Evolutionary conservation across 2,888 invertebrate genomes (phyloP).

Genomic region (Caenorhabditis sp.): DNA sequence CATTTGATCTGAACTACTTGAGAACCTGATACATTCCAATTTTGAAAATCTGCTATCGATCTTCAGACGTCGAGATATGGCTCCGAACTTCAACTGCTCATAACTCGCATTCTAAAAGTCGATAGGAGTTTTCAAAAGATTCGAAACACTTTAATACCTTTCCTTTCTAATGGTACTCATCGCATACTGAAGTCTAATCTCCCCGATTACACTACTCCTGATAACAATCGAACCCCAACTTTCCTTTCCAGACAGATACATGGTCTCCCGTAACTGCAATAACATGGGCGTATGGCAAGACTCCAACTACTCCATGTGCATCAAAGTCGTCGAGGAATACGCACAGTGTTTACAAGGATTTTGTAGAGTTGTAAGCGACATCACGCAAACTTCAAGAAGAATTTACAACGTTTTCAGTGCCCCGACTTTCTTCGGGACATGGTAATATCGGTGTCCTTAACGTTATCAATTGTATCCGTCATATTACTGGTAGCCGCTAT

Average conservation of each 20-base stretch:
- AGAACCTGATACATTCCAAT: no score
- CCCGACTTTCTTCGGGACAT: conserved; percentile 80
- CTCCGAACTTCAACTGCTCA: no score
- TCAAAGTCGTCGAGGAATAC: conserved; percentile 76
- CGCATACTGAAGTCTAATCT: no score
- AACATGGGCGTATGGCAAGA: conserved; percentile 77
- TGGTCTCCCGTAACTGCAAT: conserved; percentile 76
- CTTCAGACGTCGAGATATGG: no score
- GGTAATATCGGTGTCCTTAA: conserved; percentile 80
- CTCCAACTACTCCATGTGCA: conserved; percentile 79
- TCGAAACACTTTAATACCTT: no score
- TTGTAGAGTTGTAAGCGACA: conserved; percentile 76
- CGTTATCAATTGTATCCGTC: conserved; percentile 81
- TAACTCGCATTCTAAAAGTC: no score
- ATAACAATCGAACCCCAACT: no score
- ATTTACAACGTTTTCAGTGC: conserved; percentile 73
- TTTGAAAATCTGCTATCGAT: no score
- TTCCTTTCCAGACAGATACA: conserved; percentile 71
- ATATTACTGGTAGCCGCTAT: conserved; percentile 80
- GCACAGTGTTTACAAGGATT: conserved; percentile 80
- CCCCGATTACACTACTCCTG: no score
- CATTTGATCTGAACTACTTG: no score
- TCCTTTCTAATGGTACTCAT: no score
- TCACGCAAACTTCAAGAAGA: neutral
- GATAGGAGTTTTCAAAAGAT: no score